A percentile compares a stretch with the other conserved stretches of the same genome.
Evolutionary conservation across 2,888 invertebrate species (phyloP).

Genomic region (Nineta flava): DNA sequence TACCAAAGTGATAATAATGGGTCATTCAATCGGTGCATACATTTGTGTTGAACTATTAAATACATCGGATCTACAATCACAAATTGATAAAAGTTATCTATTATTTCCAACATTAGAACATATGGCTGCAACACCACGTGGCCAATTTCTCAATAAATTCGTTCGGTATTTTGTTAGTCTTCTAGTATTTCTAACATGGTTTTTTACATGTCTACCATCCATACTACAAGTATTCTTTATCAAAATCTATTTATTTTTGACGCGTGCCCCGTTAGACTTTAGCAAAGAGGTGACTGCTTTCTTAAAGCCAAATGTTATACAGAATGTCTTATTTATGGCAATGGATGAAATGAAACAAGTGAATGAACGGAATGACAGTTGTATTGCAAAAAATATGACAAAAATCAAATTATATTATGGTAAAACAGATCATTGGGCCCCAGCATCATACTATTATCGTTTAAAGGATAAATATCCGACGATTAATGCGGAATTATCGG

Average conservation of each 20-base stretch:
- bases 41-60: slow-evolving; percentile 58
- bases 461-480: slow-evolving; percentile 42
- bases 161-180: slow-evolving; percentile 34
- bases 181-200: slow-evolving; percentile 29
- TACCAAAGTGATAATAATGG: slow-evolving; percentile 65
- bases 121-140: slow-evolving; percentile 62
- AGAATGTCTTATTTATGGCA: slow-evolving; percentile 53
- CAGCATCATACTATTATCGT: slow-evolving; percentile 49
- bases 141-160: slow-evolving; percentile 46
- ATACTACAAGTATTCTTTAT: slow-evolving; percentile 34
- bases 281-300: slow-evolving; percentile 36
- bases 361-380: slow-evolving; percentile 42
- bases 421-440: slow-evolving; percentile 68
- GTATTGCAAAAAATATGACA: slow-evolving; percentile 38
- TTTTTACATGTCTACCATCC: slow-evolving; percentile 38
- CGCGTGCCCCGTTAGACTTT: slow-evolving; percentile 33
- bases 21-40: slow-evolving; percentile 86
- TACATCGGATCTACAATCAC: slow-evolving; percentile 34
- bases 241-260: slow-evolving; percentile 35
- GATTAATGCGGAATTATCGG: slow-evolving; percentile 43
- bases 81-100: slow-evolving; percentile 48
- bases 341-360: slow-evolving; percentile 70
- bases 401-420: slow-evolving; percentile 70
- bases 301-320: slow-evolving; percentile 38
- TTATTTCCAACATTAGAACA: slow-evolving; percentile 79